Evolutionary conservation across 2,113 vertebrate genomes (phyloP), one percentile per base, ranked within the genome.

Genomic region (Microtus ochrogaster): DNA sequence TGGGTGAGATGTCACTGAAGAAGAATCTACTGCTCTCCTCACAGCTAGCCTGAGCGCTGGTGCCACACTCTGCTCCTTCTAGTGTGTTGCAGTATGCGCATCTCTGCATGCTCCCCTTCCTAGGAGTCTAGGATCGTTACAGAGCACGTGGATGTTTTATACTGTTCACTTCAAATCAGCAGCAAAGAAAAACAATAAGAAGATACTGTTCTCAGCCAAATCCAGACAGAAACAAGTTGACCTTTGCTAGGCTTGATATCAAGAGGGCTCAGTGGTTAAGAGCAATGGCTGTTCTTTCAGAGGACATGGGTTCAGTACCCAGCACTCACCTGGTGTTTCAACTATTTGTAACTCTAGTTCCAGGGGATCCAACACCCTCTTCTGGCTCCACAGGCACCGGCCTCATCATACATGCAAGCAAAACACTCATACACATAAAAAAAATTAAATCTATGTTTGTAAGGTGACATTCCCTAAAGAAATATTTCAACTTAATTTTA

Each of bases 151-250:
- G n/a, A 68, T 49, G 5, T 97, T 88, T 39, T 3, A 0, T 28
- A 47, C n/a, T 76, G 24, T 61, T 90, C 83, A n/a, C 65, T 91
- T 68, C 89, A 12, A 41, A 1, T 87, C 22, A 90, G 22, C 91
- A 79, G 85, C 81, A 95, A 65, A 89, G 33, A 81, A 89, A 89
- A 97, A 28, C 55, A 91, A 5, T 91, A 86, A 70, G 19, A 94
- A 90, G 66, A 90, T 36, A 65, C 10, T n/a, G 1, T 66, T 21
- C 9, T 83, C 26, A 66, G 61, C 76, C 33, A 89, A 89, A 79
- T n/a, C 58, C 89, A 90, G 70, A 66, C 36, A 90, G 79, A 93
- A 76, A 44, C 36, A 33, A 61, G n/a, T 61, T 89, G 68, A 30
- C 61, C 41, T 81, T 96, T 91, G 92, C 30, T 72, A 39, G 58